Evolutionary conservation across 2,113 vertebrate species (phyloP).

Genomic region (Thymallus thymallus): DNA sequence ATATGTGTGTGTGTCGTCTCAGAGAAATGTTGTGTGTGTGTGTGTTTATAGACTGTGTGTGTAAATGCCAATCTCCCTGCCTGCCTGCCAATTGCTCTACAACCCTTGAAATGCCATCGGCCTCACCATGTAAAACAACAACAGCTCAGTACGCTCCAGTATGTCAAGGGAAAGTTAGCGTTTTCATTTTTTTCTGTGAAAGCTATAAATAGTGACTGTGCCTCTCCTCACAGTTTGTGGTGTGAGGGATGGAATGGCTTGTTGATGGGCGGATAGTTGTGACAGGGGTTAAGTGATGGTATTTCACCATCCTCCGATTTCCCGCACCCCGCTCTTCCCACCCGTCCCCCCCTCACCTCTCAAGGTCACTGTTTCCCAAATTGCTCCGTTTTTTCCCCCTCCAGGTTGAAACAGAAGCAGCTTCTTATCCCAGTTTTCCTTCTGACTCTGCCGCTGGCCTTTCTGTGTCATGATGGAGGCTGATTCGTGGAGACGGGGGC

Average conservation of each 20-base stretch:
- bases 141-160: too few species aligned
- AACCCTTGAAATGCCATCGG: too few species aligned
- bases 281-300: constrained; percentile 9
- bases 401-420: neutral
- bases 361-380: neutral
- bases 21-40: neutral
- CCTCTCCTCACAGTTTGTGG: neutral
- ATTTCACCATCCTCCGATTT: neutral
- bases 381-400: neutral
- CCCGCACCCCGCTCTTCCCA: too few species aligned
- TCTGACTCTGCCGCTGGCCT: neutral
- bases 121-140: too few species aligned
- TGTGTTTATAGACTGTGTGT: too few species aligned
- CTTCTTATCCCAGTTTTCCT: neutral
- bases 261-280: neutral
- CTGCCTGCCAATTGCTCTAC: too few species aligned
- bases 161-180: too few species aligned
- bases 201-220: too few species aligned
- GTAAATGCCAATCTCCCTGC: too few species aligned
- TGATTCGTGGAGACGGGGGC: too few species aligned
- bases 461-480: too few species aligned
- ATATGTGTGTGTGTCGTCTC: neutral
- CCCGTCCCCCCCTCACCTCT: neutral
- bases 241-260: neutral
- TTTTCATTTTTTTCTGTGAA: too few species aligned